A percentile compares a stretch with the other conserved stretches of the same genome.
These are phyloP conservation scores for Pseudochaenichthys georgianus DNA, from an alignment of 2,797 vertebrate genomes.

Conservation along the genomic window DNA sequence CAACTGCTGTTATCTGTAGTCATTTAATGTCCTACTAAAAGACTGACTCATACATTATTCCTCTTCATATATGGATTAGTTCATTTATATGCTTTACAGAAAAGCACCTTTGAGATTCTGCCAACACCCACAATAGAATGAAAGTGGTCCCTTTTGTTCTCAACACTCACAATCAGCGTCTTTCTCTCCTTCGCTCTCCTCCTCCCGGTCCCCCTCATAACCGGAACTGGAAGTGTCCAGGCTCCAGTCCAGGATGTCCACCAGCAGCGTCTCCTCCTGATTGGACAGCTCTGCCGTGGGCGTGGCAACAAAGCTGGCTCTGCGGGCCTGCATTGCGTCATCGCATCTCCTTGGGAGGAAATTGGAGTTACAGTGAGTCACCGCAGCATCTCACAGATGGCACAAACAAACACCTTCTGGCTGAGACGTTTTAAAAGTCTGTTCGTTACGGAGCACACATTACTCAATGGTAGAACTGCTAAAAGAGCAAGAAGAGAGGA, in stretches of 20 bases:
- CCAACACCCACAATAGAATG: conserved; percentile 12
- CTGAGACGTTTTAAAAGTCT: conserved; percentile 20
- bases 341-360: conserved; percentile 87
- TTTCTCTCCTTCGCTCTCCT: conserved; percentile 93
- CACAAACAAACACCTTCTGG: conserved; percentile 60
- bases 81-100: conserved; percentile 26
- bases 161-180: conserved; percentile 89
- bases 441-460: not conserved
- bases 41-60: conserved; percentile 46
- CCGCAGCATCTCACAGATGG: conserved; percentile 50
- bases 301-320: conserved; percentile 92
- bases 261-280: conserved; percentile 94
- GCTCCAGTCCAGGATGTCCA: conserved; percentile 96
- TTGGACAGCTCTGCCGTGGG: conserved; percentile 95
- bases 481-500: conserved; percentile 32
- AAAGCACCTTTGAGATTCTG: conserved; percentile 3
- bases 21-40: conserved; percentile 27
- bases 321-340: conserved; percentile 88
- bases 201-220: conserved; percentile 94
- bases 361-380: conserved; percentile 65
- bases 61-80: conserved; percentile 13
- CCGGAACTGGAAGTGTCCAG: conserved; percentile 92
- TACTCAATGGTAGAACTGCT: conserved; percentile 5
- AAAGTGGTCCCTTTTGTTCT: not conserved
- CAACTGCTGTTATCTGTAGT: conserved; percentile 36